These are phyloP conservation scores for Trichacis sp. DNA, from an alignment of 2,888 invertebrate species.

Conservation along the genomic window DNA sequence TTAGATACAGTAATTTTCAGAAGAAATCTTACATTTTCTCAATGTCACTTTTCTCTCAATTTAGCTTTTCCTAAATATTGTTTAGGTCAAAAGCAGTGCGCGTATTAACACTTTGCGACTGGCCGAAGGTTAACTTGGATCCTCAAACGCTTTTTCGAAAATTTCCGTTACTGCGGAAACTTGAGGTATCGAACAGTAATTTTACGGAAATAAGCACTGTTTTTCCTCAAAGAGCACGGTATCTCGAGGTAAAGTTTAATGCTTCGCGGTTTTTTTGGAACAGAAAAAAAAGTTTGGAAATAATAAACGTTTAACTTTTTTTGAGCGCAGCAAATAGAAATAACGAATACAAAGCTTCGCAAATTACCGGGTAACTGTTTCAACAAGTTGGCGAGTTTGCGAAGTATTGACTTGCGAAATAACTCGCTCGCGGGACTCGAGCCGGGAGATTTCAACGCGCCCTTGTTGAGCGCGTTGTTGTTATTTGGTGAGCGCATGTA, in stretches of 20 bases:
- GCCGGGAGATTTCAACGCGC: constrained; percentile 61
- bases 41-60: too few relatives aligned
- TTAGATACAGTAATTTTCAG: too few relatives aligned
- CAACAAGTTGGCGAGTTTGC: constrained; percentile 68
- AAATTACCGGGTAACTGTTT: constrained; percentile 61
- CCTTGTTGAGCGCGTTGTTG: constrained; percentile 67
- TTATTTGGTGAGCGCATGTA: constrained; percentile 69
- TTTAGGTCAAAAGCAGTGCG: constrained; percentile 16
- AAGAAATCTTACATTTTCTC: not conserved
- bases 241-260: constrained; percentile 53
- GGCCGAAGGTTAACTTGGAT: constrained; percentile 47
- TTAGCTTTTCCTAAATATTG: not conserved
- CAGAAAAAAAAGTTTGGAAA: too few relatives aligned
- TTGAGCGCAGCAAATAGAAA: constrained; percentile 57
- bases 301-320: not conserved
- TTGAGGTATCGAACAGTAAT: constrained; percentile 54
- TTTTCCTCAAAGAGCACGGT: constrained; percentile 47
- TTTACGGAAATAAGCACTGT: constrained; percentile 50
- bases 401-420: constrained; percentile 71
- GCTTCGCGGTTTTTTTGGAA: too few relatives aligned
- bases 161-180: constrained; percentile 51
- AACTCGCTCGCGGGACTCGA: constrained; percentile 71
- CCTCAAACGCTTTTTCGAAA: constrained; percentile 47
- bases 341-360: constrained; percentile 61
- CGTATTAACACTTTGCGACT: constrained; percentile 25